These are phyloP conservation scores for Limanda limanda DNA, from an alignment of 2,113 vertebrate genomes.

Conservation along the genomic window DNA sequence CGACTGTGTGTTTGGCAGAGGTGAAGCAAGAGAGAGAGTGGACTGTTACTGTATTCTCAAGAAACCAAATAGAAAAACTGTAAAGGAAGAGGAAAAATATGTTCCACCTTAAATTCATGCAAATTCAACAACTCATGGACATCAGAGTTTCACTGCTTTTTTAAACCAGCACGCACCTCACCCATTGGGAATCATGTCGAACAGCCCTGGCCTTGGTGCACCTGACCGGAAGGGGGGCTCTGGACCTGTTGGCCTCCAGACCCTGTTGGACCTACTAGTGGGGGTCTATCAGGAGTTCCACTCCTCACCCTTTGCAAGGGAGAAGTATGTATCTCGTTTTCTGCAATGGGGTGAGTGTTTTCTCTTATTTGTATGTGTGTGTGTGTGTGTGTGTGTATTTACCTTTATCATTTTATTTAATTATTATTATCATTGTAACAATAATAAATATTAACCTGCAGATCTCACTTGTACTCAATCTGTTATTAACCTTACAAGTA, in stretches of 20 bases:
- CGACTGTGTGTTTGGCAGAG: not conserved
- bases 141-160: constrained; percentile 17
- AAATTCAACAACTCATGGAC: constrained; percentile 29
- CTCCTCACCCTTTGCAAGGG: constrained; percentile 77
- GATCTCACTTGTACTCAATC: not conserved
- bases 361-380: not conserved
- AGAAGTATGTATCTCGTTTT: constrained; percentile 86
- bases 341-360: constrained; percentile 88
- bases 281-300: constrained; percentile 88
- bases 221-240: constrained; percentile 63
- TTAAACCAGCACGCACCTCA: constrained; percentile 34
- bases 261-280: constrained; percentile 87
- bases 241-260: constrained; percentile 84
- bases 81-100: not conserved
- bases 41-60: constrained; percentile 26
- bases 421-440: too few species aligned
- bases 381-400: not conserved
- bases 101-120: not conserved
- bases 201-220: constrained; percentile 45
- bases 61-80: constrained; percentile 2
- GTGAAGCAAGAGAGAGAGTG: not conserved
- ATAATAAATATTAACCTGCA: not conserved
- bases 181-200: constrained; percentile 63
- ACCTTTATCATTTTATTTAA: not conserved
- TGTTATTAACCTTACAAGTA: too few species aligned